Evolutionary conservation across 2,888 invertebrate species (phyloP).

Genomic region (Meiosimyza decipiens): DNA sequence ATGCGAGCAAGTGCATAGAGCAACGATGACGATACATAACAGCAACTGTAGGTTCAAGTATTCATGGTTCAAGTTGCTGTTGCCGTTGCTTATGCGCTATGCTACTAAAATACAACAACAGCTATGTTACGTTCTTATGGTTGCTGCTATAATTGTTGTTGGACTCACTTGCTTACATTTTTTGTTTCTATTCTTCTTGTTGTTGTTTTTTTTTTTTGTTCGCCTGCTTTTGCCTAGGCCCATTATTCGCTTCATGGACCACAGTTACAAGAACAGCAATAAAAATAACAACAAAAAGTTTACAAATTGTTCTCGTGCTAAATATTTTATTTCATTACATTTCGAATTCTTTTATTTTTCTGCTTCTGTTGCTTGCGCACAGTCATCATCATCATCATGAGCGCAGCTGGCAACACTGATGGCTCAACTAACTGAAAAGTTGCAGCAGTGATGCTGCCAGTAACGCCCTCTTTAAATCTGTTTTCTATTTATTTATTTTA

Average conservation of each 20-base stretch:
- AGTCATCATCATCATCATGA: constrained; percentile 12
- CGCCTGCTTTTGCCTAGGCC: not conserved
- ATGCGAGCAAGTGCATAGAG: constrained; percentile 18
- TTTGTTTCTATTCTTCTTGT: not conserved
- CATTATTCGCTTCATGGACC: not conserved
- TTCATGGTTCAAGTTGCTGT: constrained; percentile 21
- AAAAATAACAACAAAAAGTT: constrained; percentile 24
- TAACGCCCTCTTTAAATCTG: not conserved
- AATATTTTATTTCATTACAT: constrained; percentile 32
- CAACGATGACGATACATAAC: constrained; percentile 5
- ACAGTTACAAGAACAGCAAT: constrained; percentile 21
- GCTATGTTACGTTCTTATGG: not conserved
- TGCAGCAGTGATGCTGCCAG: not conserved
- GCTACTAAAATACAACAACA: too few relatives aligned
- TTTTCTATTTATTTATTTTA: constrained; percentile 18
- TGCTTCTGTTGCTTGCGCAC: constrained; percentile 7
- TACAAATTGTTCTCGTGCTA: constrained; percentile 34
- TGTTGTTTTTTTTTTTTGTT: not conserved
- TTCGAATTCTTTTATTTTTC: not conserved
- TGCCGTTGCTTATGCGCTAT: constrained; percentile 10
- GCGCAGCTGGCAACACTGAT: constrained; percentile 1
- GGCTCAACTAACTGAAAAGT: too few relatives aligned
- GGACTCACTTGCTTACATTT: constrained; percentile 15
- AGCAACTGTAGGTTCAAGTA: constrained; percentile 16
- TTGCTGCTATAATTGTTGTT: constrained; percentile 22